Conservation (phyloP, 1,140 invertebrate genomes). For the Drosophila quadrilineata region DNA sequence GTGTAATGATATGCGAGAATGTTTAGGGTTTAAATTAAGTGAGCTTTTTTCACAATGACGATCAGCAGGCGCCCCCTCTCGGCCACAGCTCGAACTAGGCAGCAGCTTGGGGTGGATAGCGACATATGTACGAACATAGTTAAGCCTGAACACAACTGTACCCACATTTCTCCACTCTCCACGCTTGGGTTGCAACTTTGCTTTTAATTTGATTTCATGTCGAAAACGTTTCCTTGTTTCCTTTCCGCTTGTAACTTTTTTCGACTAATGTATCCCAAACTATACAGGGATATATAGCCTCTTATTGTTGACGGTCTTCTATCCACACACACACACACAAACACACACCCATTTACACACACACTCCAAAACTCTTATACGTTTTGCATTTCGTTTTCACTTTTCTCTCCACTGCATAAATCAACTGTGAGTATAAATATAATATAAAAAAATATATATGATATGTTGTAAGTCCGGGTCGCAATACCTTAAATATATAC, state of each 20-base stretch:
- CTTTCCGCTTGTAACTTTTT: conserved; percentile 41
- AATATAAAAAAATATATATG: conserved; percentile 38
- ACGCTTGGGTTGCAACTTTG: conserved; percentile 29
- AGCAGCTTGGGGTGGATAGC: too few species aligned
- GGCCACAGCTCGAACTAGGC: conserved; percentile 18
- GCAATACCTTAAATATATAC: conserved; percentile 12
- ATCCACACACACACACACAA: conserved; percentile 1
- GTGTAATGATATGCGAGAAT: conserved; percentile 11
- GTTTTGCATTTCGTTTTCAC: conserved; percentile 42
- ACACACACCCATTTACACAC: background rate
- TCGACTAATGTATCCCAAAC: conserved; percentile 27
- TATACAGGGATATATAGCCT: too few species aligned
- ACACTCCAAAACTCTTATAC: background rate
- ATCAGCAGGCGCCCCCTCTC: too few species aligned
- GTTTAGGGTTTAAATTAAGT: conserved; percentile 33
- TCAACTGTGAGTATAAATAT: conserved; percentile 70
- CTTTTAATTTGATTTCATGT: conserved; percentile 68
- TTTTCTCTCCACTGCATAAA: conserved; percentile 68
- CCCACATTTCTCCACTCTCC: too few species aligned
- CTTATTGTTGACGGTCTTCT: conserved; percentile 30
- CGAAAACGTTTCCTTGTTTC: conserved; percentile 63
- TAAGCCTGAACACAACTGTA: conserved; percentile 30
- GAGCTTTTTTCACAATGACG: too few species aligned
- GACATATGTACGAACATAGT: too few species aligned
- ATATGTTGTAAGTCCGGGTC: conserved; percentile 23